Base-by-base conservation (phyloP, 2,113 vertebrate species). In the Nymphicus hollandicus region DNA sequence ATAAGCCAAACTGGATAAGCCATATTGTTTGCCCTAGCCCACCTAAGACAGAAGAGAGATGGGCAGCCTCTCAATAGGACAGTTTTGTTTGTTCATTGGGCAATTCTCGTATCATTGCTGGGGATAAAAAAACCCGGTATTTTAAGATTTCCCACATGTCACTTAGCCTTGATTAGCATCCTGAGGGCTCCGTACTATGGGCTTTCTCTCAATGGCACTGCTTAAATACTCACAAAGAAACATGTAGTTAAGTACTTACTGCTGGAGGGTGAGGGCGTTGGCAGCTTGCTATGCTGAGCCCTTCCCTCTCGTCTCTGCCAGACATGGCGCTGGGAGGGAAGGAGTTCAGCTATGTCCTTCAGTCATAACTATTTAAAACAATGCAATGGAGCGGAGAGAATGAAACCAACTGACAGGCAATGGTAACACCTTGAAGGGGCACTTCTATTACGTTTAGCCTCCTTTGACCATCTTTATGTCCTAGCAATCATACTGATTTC, bases 291-390 rank as follows among this genome's bases (percentile, higher is more conserved):
- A 15, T 20, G 46, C n/a, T 41, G 17, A 88, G 58, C 31, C 39
- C 25, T 77, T 73, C 23, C 72, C 11, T 69, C 61, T 43, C 52
- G 65, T 72, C 46, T 27, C 69, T 81, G 65, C 50, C 37, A 37
- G 35, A 12, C 49, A 17, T 0, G 0, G 17, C 1, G 1, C 24
- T n/a, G 44, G 17, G 31, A 78, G 31, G 20, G 41, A 69, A 56
- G 63, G 47, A 60, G 22, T 20, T 85, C 78, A 52, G 43, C 56
- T 39, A 1, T 17, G 37, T 29, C 58, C 47, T 91, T 68, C 55
- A 47, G 65, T 20, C 35, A n/a, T 3, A 41, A 25, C 14, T 52
- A 13, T 47, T 53, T 29, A 5, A 13, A 52, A 65, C 77, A 53
- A 20, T 23, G 24, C 5, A 13, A 31, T 18, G 7, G 4, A 61